Conservation (phyloP, 1,140 invertebrate genomes). For the Paraescarpia echinospica region DNA sequence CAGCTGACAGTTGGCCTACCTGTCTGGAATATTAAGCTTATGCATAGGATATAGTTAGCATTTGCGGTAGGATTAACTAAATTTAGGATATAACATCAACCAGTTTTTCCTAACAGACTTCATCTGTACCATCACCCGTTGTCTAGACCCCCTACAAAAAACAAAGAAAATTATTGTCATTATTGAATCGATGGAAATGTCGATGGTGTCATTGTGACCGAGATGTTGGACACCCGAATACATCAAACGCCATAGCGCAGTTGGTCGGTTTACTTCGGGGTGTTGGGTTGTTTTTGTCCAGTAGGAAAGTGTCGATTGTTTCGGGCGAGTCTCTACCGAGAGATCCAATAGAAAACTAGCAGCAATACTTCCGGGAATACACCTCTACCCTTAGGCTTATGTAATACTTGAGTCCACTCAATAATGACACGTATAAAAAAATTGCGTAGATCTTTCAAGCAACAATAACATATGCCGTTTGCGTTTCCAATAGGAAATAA, state of each 20-base stretch:
- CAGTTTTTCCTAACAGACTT: neutral
- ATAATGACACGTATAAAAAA: no score
- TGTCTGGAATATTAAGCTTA: no score
- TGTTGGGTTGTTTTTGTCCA: neutral
- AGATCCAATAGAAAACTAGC: neutral
- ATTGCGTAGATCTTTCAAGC: neutral
- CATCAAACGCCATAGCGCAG: neutral
- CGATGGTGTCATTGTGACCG: neutral
- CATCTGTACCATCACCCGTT: neutral
- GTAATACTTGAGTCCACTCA: neutral
- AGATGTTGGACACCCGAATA: neutral
- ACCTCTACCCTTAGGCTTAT: neutral
- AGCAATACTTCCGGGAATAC: neutral
- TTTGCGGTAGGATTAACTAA: neutral
- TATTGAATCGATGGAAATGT: neutral
- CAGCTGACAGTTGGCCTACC: neutral
- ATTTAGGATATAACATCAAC: neutral
- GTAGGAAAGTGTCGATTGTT: neutral
- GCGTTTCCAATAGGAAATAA: neutral
- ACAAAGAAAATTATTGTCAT: no score
- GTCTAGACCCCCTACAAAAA: neutral
- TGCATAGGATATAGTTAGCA: no score
- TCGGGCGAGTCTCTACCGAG: no score
- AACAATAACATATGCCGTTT: neutral
- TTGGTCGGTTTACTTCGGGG: neutral